These are phyloP conservation scores for Zootoca vivipara DNA, from an alignment of 2,113 vertebrate genomes.

Conservation along the genomic window DNA sequence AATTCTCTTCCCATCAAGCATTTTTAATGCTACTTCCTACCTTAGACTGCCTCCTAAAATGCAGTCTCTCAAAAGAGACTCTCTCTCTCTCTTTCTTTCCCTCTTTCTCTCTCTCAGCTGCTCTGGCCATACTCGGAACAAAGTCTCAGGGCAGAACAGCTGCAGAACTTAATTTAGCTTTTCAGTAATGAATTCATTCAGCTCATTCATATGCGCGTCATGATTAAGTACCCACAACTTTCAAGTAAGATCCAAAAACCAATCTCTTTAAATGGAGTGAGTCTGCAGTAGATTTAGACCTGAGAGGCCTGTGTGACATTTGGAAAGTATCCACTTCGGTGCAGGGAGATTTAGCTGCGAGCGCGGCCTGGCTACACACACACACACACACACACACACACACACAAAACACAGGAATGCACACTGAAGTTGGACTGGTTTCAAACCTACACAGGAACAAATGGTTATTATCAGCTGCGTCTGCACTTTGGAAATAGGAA, in stretches of 20 bases:
- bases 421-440: constrained; percentile 19
- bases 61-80: constrained; percentile 57
- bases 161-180: constrained; percentile 77
- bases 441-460: background rate
- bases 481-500: background rate
- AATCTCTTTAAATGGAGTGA: constrained; percentile 71
- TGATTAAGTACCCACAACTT: constrained; percentile 68
- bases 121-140: constrained; percentile 51
- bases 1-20: constrained; percentile 60
- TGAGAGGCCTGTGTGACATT: constrained; percentile 63
- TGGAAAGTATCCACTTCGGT: constrained; percentile 57
- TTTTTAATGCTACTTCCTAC: constrained; percentile 61
- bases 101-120: constrained; percentile 1
- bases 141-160: constrained; percentile 73
- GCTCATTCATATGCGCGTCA: constrained; percentile 73
- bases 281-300: constrained; percentile 69
- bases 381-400: no score
- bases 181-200: constrained; percentile 74
- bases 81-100: constrained; percentile 57
- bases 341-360: constrained; percentile 26
- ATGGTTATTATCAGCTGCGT: background rate
- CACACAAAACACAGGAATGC: background rate
- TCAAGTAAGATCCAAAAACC: constrained; percentile 70
- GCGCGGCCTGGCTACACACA: background rate
- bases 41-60: constrained; percentile 58